Base-by-base conservation (phyloP, 2,888 invertebrate species). In the Mactromeris polynyma region DNA sequence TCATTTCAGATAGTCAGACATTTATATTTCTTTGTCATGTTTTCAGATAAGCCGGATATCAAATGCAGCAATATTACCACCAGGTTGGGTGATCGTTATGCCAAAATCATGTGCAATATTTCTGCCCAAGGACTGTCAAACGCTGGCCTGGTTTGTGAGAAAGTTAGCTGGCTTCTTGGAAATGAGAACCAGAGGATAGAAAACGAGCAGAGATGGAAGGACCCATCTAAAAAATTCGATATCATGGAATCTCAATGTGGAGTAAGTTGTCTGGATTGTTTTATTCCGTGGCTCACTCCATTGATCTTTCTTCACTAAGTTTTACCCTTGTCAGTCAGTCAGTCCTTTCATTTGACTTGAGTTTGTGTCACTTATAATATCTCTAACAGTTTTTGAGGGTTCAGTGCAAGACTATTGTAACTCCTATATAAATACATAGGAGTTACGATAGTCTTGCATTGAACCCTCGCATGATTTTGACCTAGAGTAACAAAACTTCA, bases 81-180 rank as follows among this genome's bases (percentile, higher is more conserved):
- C 2, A 40, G 31, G 14, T 7, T 80, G n/a, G 88, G 81, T 19
- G 81, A 88, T n/a, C 77, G 33, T 21, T 78, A 88, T 33, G 54
- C 38, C 17, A 82, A 79, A 26, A 17, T 91, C 11, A 46, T n/a
- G 0, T 91, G 91, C 40, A 83, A 69, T 40, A 21, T 91, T 14
- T 42, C 85, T 11, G 77, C 89, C 7, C 69, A 58, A 17, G 83
- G 64, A 26, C 33, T 73, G 21, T 87, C 85, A 40, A 31, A 54
- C 51, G 46, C 36, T 1, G 77, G 54, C 0, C 85, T 88, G 2
- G 19, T 54, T 2, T 91, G 91, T 40, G 69, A 85, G n/a, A 88
- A 89, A n/a, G 85, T 90, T 9, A 79, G 58, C 36, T 91, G 89
- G 89, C 31, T 69, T 33, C 38, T 88, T 85, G 85, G 84, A 21